Evolutionary conservation across 2,113 vertebrate genomes (phyloP).

Genomic region (Bambusicola thoracicus): DNA sequence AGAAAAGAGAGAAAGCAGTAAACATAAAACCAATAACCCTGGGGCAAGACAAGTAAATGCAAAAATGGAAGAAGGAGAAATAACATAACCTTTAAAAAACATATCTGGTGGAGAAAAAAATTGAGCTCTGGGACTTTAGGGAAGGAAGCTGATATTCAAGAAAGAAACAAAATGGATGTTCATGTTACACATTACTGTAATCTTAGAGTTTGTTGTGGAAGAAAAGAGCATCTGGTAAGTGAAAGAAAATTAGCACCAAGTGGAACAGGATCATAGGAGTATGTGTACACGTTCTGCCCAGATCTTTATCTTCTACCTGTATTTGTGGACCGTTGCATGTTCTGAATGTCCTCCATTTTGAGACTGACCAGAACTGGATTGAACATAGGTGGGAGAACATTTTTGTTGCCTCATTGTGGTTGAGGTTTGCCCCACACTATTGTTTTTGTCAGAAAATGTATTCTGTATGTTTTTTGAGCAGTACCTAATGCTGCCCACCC

Average conservation of each 20-base stretch:
- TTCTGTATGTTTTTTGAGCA: background rate
- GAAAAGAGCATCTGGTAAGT: background rate
- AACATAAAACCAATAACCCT: background rate
- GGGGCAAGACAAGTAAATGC: background rate
- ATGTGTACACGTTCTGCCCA: background rate
- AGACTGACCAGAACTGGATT: background rate
- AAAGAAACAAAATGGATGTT: background rate
- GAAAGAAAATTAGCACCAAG: background rate
- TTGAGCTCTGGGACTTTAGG: background rate
- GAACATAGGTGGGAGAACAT: background rate
- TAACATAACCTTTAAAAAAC: background rate
- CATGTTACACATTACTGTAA: background rate
- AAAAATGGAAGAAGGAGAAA: background rate
- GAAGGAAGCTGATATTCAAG: background rate
- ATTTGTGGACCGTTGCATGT: background rate
- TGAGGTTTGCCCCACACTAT: background rate
- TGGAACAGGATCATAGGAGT: background rate
- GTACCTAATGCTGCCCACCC: background rate
- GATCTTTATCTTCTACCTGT: background rate
- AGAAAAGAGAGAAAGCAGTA: background rate
- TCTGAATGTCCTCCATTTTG: background rate
- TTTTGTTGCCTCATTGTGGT: background rate
- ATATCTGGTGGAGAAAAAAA: accelerated
- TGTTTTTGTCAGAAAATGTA: background rate
- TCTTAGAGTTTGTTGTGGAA: background rate